Conservation (phyloP, 1,140 invertebrate species). For the Acromyrmex charruanus region DNA sequence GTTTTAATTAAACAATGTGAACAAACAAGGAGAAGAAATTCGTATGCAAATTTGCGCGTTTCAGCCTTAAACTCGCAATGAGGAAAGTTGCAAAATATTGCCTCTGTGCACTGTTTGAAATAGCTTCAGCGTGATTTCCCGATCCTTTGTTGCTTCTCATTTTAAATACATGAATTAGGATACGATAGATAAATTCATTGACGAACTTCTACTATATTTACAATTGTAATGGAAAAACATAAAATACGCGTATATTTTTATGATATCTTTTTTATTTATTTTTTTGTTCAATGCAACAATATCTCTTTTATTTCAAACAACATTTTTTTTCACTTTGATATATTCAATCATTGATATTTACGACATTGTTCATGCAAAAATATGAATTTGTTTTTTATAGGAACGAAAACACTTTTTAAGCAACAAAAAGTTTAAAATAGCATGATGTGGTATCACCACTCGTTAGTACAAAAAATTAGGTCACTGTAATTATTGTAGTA, state of each 20-base stretch:
- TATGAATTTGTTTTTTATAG: neutral
- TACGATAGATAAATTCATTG: slow-evolving; percentile 9
- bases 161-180: slow-evolving; percentile 43
- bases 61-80: slow-evolving; percentile 44
- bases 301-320: neutral
- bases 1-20: neutral
- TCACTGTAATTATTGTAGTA: neutral
- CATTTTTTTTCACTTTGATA: neutral
- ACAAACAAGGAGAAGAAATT: slow-evolving; percentile 18
- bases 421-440: neutral
- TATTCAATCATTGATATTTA: neutral
- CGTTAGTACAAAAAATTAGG: neutral
- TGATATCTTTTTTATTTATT: neutral
- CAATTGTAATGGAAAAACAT: neutral
- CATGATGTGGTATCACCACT: neutral
- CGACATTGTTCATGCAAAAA: neutral
- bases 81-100: slow-evolving; percentile 58
- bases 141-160: slow-evolving; percentile 29
- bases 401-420: neutral
- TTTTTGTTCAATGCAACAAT: neutral
- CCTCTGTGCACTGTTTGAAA: slow-evolving; percentile 18
- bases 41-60: slow-evolving; percentile 33
- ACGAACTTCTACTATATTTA: slow-evolving; percentile 1
- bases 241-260: neutral
- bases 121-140: neutral